Percentiles rank a stretch among this genome's conserved stretches.
These are phyloP conservation scores for Trypoxylus dichotomus DNA, from an alignment of 1,140 invertebrate genomes.

Conservation along the genomic window DNA sequence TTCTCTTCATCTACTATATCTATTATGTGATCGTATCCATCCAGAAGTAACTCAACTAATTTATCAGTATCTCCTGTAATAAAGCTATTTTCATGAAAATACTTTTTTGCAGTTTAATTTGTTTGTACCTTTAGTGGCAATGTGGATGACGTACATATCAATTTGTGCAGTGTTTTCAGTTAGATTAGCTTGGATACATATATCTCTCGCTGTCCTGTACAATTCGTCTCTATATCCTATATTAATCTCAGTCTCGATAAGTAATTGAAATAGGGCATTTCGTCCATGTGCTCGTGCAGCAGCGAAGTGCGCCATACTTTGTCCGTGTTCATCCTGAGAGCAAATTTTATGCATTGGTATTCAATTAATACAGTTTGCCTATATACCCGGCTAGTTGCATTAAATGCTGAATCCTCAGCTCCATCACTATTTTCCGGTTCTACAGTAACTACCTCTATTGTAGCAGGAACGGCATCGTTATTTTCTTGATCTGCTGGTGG, in stretches of 20 bases:
- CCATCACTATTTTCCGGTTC: conserved; percentile 45
- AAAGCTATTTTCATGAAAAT: background rate
- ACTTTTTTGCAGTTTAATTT: background rate
- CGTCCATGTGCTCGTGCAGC: conserved; percentile 74
- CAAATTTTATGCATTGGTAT: background rate
- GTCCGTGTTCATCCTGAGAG: conserved; percentile 79
- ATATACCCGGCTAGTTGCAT: conserved; percentile 63
- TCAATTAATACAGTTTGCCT: background rate
- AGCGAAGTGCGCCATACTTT: conserved; percentile 87
- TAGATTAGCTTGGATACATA: conserved; percentile 76
- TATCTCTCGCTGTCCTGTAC: conserved; percentile 84
- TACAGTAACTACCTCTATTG: conserved; percentile 51
- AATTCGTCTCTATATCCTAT: conserved; percentile 77
- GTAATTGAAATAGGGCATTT: conserved; percentile 73
- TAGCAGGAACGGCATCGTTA: conserved; percentile 40
- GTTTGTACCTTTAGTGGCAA: conserved; percentile 70
- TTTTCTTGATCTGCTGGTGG: conserved; percentile 28
- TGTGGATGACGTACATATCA: conserved; percentile 74
- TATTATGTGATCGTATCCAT: conserved; percentile 87
- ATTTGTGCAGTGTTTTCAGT: conserved; percentile 80
- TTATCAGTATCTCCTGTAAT: conserved; percentile 72
- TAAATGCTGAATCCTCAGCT: conserved; percentile 59
- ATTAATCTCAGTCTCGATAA: conserved; percentile 77
- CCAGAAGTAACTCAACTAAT: conserved; percentile 74
- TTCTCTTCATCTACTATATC: conserved; percentile 73